Base-by-base conservation (phyloP, 2,797 vertebrate genomes). In the Arrhamphus sclerolepis region DNA sequence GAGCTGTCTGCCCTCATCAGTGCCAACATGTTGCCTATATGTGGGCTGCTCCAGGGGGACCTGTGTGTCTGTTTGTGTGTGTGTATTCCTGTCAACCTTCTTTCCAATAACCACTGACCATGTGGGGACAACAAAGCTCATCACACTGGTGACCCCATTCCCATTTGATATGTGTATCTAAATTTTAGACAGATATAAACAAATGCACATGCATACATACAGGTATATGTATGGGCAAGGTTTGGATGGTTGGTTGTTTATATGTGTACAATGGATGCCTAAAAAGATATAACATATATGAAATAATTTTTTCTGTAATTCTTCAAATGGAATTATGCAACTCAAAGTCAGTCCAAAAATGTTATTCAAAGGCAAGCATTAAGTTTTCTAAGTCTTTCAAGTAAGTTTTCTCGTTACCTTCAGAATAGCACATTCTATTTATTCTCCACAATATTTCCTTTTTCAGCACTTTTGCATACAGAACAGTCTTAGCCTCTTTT, bases 1-100 rank as follows among this genome's bases (percentile, higher is more conserved):
- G 67, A 85, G 86, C 85, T 88, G 83, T 80, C 89, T 89, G 88
- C 87, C 90, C 87, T 86, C 83, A 91, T 92, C 89, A 90, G 83
- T 84, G 82, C 77, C 86, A 89, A 89, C 85, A 91, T 86, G 86
- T 89, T 78, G 72, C 87, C 83, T 90, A 83, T 87, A 87, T 85
- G 73, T 83, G 81, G 31, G 9, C 66, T 70, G 79, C 89, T 84
- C 82, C 77, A 66, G 88, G 86, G 82, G 80, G 75, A 85, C 78
- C 78, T 66, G 66, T 62, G 57, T 80, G 61, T 76, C 50, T 58
- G 62, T 69, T 56, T 59, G 61, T 52, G 39, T 60, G 38, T 62
- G 69, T 41, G 50, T 50, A 22, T 60, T 86, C 80, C 87, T 82
- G 56, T 79, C 60, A 61, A 52, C 55, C 70, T 62, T 69, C 49